These are phyloP conservation scores for Gobiocypris rarus DNA, from an alignment of 2,113 vertebrate genomes.

Conservation along the genomic window DNA sequence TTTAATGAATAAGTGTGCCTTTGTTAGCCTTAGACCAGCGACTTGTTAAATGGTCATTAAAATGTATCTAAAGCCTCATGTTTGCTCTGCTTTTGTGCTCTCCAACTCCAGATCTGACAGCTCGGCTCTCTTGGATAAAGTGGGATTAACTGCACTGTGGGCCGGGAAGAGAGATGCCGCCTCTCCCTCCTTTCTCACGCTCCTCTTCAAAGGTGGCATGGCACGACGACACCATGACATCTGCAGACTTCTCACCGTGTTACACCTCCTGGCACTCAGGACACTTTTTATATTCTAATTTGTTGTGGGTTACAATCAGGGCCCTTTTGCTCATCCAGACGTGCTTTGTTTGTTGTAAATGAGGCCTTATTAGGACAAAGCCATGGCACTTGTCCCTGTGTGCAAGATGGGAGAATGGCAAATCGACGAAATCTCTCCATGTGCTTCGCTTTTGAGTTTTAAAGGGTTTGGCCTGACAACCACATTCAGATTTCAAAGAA, in stretches of 20 bases:
- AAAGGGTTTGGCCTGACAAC: not conserved
- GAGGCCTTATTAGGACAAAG: conserved; percentile 48
- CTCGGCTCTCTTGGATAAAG: conserved; percentile 85
- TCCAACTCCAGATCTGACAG: conserved; percentile 79
- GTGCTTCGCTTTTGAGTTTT: conserved; percentile 49
- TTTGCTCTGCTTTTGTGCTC: conserved; percentile 66
- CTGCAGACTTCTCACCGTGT: conserved; percentile 78
- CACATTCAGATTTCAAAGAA: not conserved
- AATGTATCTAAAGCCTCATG: conserved; percentile 69
- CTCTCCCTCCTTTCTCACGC: conserved; percentile 48
- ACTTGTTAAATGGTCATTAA: conserved; percentile 70
- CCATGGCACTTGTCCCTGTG: conserved; percentile 63
- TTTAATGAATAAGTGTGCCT: conserved; percentile 55
- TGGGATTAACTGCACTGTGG: conserved; percentile 76
- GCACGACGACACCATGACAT: conserved; percentile 61
- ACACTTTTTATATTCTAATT: conserved; percentile 77
- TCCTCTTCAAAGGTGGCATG: conserved; percentile 57
- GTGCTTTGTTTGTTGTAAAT: conserved; percentile 59
- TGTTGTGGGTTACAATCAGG: conserved; percentile 69
- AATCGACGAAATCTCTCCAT: conserved; percentile 19
- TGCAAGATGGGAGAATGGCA: conserved; percentile 39
- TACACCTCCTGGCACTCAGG: conserved; percentile 57
- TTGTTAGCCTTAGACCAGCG: conserved; percentile 50
- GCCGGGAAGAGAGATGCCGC: not conserved
- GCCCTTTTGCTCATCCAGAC: conserved; percentile 62